Base-by-base conservation (phyloP, 2,888 invertebrate species). In the Atethmia centrago region DNA sequence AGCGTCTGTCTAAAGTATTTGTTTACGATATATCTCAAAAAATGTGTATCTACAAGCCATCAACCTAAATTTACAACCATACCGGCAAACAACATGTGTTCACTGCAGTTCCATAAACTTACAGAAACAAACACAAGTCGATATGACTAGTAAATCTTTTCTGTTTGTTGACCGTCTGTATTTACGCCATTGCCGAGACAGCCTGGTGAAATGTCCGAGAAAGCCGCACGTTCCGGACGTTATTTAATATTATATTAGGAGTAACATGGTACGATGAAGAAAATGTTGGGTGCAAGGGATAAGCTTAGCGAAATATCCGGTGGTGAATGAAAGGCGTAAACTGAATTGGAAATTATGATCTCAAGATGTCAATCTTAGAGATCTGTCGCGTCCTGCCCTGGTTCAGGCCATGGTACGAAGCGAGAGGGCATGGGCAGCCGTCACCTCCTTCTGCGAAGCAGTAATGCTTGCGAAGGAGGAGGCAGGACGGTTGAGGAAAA, bases 231-330 rank as follows among this genome's bases (percentile, higher is more conserved):
- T 56, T 62, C 40, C 21, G 36, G 45, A 21, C 36, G 80, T 73
- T 73, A 61, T 79, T 76, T 76, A 81, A 76, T 81, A 77, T 80
- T 64, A 21, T 64, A 74, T 61, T 76, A 76, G 67, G n/a, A 77
- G 69, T 58, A 45, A 77, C 21, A 55, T 67, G 53, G n/a, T 55
- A 21, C 55, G 49, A 49, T 76, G 10, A 9, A 76, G 49, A 65
- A 49, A 63, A 9, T 64, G 19, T 45, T 25, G 9, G 25, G 55
- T 62, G 31, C 14, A 45, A 81, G 40, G 45, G 25, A 59, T 40
- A 19, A n/a, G 45, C 36, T 3, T 19, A 10, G n/a, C 25, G 63
- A 79, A 47, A 9, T 19, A 8, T 61, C 7, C 14, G 3, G 21
- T 14, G 3, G 14, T 16, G 21, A 40, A 49, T 51, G 19, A 51